Base-by-base conservation (phyloP, 1,140 invertebrate species). In the Pseudomyrmex concolor region DNA sequence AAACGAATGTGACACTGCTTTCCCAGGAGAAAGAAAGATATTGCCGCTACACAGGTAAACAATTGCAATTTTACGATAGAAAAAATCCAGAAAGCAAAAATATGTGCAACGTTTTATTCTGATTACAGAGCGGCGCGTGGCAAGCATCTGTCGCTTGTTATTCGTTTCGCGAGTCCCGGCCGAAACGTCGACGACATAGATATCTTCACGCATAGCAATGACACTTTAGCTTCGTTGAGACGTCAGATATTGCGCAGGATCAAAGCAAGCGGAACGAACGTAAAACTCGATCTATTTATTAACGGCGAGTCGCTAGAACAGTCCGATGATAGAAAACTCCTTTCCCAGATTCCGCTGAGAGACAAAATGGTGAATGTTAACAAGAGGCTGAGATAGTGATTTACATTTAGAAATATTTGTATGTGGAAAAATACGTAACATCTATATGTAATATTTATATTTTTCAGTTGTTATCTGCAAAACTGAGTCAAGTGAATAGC, bases 1-100 rank as follows among this genome's bases (percentile, higher is more conserved):
- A 74, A 97, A 97, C 83, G 98, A 99, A 94, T 99, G 98, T 95
- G 99, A 99, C 95, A 96, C 97, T 77, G 97, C 97, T 76, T 99
- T 98, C 94, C 96, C 96, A 34, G 97, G 97, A 10, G 98, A 99
- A 92, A 95, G 99, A 83, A 97, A 97, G 89, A 97, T 98, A 91
- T 94, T 99, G 86, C 98, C 98, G 43, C 95, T 99, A 64, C 97
- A 97, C 91, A 96, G 97, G 96, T 97, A 91, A 48, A 34, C 34
- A 59, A 22, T 73, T 55, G 25, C 17, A 62, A 8, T 59, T n/a
- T 55, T 54, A n/a, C 3, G 5, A 68, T 51, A 34, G 34, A 34
- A 34, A 34, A 34, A 34, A 34, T 34, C 5, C 34, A 34, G 34
- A 34, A 34, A 34, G 5, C 5, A 8, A 51, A 0, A 54, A 34